These are phyloP conservation scores for Pseudomyrmex gracilis DNA, from an alignment of 1,140 invertebrate genomes.

Conservation along the genomic window DNA sequence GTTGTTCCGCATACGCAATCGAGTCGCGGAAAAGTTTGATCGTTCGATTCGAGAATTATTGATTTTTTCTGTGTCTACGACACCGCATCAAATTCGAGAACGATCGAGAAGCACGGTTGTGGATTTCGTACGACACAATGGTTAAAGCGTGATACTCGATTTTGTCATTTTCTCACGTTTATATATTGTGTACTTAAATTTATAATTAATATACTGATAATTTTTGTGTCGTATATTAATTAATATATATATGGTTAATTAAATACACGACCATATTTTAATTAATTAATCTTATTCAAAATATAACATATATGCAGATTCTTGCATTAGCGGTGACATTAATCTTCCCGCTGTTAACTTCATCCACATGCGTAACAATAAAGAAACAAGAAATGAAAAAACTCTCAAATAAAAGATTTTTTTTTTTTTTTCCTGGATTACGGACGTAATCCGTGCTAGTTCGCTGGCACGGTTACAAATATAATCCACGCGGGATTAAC, in stretches of 20 bases:
- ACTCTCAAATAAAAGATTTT: conserved; percentile 51
- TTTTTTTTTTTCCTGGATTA: conserved; percentile 48
- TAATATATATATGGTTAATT: too few relatives aligned
- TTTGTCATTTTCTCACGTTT: too few relatives aligned
- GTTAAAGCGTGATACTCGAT: too few relatives aligned
- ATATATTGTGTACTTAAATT: too few relatives aligned
- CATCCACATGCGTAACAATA: conserved; percentile 17
- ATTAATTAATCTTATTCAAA: too few relatives aligned
- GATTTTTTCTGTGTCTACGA: not conserved
- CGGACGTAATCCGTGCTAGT: conserved; percentile 45
- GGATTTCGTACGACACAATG: too few relatives aligned
- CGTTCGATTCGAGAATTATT: not conserved
- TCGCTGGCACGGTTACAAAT: conserved; percentile 43
- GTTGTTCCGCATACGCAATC: not conserved
- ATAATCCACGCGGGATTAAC: conserved; percentile 54
- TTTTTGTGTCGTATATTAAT: too few relatives aligned
- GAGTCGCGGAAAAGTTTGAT: not conserved
- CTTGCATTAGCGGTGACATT: conserved; percentile 18
- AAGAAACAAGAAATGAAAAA: not conserved
- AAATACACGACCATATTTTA: too few relatives aligned
- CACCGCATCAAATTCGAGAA: not conserved
- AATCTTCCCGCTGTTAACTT: conserved; percentile 19
- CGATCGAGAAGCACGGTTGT: not conserved
- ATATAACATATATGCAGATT: not conserved
- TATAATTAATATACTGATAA: too few relatives aligned